Evolutionary conservation across 1,140 invertebrate genomes (phyloP).

Genomic region (Eupeodes corollae): DNA sequence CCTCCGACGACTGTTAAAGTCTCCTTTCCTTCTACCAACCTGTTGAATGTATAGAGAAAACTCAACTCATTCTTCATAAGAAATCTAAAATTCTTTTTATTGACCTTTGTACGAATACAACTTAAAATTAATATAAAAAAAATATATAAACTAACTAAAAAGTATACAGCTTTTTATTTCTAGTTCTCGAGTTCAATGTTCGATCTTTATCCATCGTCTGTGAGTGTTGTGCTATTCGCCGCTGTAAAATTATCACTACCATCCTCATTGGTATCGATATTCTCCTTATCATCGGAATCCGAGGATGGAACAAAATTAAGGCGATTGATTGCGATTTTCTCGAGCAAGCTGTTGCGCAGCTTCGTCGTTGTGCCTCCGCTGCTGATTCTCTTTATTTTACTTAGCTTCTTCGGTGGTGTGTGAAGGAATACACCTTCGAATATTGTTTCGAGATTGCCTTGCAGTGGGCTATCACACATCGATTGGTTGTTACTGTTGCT

Average conservation of each 20-base stretch:
- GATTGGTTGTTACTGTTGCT: neutral
- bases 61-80: neutral
- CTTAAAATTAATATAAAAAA: neutral
- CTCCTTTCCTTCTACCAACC: too few species aligned
- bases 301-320: constrained; percentile 1
- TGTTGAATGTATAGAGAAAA: too few species aligned
- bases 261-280: neutral
- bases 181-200: too few species aligned
- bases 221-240: too few species aligned
- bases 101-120: neutral
- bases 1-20: too few species aligned
- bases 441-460: constrained; percentile 27
- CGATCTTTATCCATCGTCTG: too few species aligned
- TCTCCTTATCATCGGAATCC: neutral
- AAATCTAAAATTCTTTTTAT: neutral
- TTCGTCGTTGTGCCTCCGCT: too few species aligned
- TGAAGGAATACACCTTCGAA: constrained; percentile 32
- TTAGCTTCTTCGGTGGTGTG: constrained; percentile 17
- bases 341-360: constrained; percentile 20
- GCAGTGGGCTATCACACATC: neutral
- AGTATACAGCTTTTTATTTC: too few species aligned
- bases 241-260: too few species aligned
- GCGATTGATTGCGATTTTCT: constrained; percentile 24
- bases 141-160: too few species aligned
- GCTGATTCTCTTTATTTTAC: too few species aligned